Percentiles rank a stretch among this genome's conserved stretches.
Evolutionary conservation across 64 coral and sea anemone species (phyloP).

Genomic region (Anthopleura sola): DNA sequence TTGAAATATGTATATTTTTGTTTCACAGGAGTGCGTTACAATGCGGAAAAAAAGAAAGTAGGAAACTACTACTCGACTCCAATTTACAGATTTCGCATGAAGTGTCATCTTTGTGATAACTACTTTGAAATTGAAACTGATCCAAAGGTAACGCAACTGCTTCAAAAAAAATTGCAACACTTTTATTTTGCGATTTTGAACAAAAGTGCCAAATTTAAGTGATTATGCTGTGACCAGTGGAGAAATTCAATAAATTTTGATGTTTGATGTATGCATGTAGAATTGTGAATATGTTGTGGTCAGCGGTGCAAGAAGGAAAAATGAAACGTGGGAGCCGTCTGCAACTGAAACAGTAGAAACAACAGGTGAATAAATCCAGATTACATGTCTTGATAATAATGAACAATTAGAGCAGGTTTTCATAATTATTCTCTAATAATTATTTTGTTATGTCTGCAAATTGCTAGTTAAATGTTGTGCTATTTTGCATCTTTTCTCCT

Average conservation of each 20-base stretch:
- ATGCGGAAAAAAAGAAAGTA: conserved; percentile 99
- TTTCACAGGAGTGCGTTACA: conserved; percentile 86
- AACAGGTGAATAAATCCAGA: conserved; percentile 45
- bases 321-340: conserved; percentile 90
- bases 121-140: conserved; percentile 99
- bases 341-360: conserved; percentile 86
- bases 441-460: too few species aligned
- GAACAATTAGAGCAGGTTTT: too few species aligned
- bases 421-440: too few species aligned
- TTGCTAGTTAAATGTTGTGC: too few species aligned
- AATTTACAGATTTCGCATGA: conserved; percentile 99
- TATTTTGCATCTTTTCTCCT: too few species aligned
- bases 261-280: too few species aligned
- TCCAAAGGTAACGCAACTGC: conserved; percentile 61
- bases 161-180: too few species aligned
- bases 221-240: neutral
- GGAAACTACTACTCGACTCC: conserved; percentile 99
- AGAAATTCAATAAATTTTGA: too few species aligned
- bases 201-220: too few species aligned
- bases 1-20: neutral
- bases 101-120: conserved; percentile 98
- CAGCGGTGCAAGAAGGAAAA: conserved; percentile 91
- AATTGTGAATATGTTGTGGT: conserved; percentile 91
- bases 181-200: too few species aligned
- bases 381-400: too few species aligned